phyloP scores from a whole-genome alignment of 1,140 invertebrate genomes.

The Calephelis virginiensis region DNA sequence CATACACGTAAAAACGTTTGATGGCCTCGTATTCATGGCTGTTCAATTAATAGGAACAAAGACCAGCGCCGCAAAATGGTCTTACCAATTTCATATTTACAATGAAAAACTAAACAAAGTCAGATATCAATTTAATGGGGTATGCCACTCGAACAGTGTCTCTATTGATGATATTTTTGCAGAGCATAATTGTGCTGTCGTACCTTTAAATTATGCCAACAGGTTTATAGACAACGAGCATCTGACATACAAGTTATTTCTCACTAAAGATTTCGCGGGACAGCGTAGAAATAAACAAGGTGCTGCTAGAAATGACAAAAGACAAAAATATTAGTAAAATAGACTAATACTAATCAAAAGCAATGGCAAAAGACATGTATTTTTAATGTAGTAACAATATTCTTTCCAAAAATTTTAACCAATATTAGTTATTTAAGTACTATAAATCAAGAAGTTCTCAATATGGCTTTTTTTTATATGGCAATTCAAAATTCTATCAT shows the following conservation, averaged over 20 bases:
- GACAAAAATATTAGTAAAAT: no score
- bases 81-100: slow-evolving; percentile 6
- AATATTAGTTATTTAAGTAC: no score
- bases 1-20: background rate
- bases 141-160: background rate
- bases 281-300: no score
- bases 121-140: background rate
- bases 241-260: slow-evolving; percentile 1
- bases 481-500: no score
- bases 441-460: no score
- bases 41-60: slow-evolving; percentile 3
- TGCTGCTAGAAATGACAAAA: no score
- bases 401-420: no score
- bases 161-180: background rate
- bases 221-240: background rate
- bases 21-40: background rate
- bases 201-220: background rate
- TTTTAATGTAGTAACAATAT: no score
- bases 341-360: no score
- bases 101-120: background rate
- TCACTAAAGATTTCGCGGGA: background rate
- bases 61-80: background rate
- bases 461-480: no score
- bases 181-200: background rate
- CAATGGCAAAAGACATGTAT: no score